A percentile compares a stretch with the other conserved stretches of the same genome.
Conservation (phyloP, 2,888 invertebrate genomes). For the Smittia aterrima region DNA sequence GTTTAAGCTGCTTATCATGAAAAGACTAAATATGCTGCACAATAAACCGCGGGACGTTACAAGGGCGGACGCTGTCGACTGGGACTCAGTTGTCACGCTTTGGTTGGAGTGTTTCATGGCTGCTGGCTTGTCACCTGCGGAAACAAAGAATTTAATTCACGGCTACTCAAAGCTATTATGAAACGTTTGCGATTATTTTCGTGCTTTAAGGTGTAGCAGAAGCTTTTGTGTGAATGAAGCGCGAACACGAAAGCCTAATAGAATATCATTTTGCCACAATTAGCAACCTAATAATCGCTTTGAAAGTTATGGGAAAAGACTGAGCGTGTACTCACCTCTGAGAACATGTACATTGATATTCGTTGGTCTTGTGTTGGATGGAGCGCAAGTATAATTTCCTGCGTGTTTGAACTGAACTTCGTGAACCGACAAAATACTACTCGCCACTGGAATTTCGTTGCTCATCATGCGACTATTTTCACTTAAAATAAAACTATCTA, state of each 20-base stretch:
- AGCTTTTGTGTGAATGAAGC: background rate
- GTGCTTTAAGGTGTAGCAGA: no score
- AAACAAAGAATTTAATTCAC: background rate
- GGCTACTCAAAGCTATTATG: background rate
- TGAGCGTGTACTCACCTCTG: slow-evolving; percentile 56
- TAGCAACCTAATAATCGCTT: background rate
- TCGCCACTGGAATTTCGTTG: background rate
- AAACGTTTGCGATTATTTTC: no score
- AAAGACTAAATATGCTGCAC: slow-evolving; percentile 17
- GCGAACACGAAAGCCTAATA: background rate
- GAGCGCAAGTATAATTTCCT: slow-evolving; percentile 80
- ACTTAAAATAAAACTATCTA: slow-evolving; percentile 29
- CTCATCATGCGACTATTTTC: background rate
- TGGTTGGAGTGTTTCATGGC: slow-evolving; percentile 54
- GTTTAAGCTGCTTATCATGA: slow-evolving; percentile 10
- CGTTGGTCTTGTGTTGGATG: slow-evolving; percentile 72
- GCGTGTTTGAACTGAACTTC: slow-evolving; percentile 65
- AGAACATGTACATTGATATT: slow-evolving; percentile 74
- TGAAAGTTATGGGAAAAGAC: background rate
- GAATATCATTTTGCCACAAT: slow-evolving; percentile 2
- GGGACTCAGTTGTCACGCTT: slow-evolving; percentile 49
- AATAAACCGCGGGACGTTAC: slow-evolving; percentile 15
- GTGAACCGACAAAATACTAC: slow-evolving; percentile 65
- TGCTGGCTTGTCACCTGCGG: slow-evolving; percentile 52
- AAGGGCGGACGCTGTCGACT: slow-evolving; percentile 43